A percentile compares a stretch with the other conserved stretches of the same genome.
These are phyloP conservation scores for Vanessa cardui DNA, from an alignment of 2,888 invertebrate genomes.

Conservation along the genomic window DNA sequence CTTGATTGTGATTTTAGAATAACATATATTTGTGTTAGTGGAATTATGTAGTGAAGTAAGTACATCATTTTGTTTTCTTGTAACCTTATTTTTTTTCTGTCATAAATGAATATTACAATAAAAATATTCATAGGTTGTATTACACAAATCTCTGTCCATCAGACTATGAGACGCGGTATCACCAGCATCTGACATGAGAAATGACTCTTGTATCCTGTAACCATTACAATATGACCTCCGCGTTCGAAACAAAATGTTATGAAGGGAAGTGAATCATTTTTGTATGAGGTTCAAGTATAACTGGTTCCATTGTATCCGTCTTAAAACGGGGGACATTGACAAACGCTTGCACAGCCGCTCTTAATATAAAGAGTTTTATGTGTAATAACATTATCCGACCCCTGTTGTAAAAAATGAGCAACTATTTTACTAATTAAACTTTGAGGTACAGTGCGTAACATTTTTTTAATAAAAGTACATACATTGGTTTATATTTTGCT, in stretches of 20 bases:
- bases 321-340: conserved; percentile 64
- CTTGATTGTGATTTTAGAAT: too few species aligned
- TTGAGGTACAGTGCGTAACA: neutral
- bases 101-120: conserved; percentile 40
- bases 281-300: conserved; percentile 43
- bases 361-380: conserved; percentile 30
- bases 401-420: conserved; percentile 12
- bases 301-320: conserved; percentile 55
- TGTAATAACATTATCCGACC: conserved; percentile 29
- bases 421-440: conserved; percentile 3
- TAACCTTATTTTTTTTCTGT: conserved; percentile 6
- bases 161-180: conserved; percentile 66
- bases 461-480: neutral
- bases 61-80: neutral
- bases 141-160: conserved; percentile 76
- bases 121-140: conserved; percentile 72
- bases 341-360: conserved; percentile 47
- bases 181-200: conserved; percentile 76
- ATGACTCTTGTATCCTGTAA: conserved; percentile 57
- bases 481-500: neutral
- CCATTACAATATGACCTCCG: conserved; percentile 52
- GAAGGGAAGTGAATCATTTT: conserved; percentile 21
- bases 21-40: neutral
- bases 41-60: neutral
- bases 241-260: conserved; percentile 18